Evolutionary conservation across 2,888 invertebrate species (phyloP).

Genomic region (Agapetus fuscipes): DNA sequence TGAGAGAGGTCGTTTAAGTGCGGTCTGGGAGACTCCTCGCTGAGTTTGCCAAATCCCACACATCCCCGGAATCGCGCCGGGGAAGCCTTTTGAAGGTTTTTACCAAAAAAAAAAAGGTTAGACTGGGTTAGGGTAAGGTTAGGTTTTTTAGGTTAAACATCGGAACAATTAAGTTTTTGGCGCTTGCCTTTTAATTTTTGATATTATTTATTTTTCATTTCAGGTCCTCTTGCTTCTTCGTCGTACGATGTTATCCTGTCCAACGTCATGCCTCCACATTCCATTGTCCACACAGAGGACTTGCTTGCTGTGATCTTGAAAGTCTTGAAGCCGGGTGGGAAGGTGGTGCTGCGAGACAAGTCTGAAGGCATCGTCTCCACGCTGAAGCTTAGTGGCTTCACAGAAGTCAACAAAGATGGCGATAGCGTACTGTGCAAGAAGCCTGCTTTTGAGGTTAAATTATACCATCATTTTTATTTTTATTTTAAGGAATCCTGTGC

Average conservation of each 20-base stretch:
- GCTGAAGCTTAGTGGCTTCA: constrained; percentile 57
- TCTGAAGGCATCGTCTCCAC: constrained; percentile 35
- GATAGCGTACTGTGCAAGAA: constrained; percentile 45
- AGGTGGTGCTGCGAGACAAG: constrained; percentile 42
- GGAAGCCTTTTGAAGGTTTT: too few relatives aligned
- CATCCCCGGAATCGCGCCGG: too few relatives aligned
- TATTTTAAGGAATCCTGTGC: too few relatives aligned
- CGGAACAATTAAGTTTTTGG: too few relatives aligned
- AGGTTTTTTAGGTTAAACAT: too few relatives aligned
- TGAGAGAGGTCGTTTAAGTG: too few relatives aligned
- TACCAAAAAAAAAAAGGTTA: too few relatives aligned
- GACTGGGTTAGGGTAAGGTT: too few relatives aligned
- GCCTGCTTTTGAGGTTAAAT: constrained; percentile 57
- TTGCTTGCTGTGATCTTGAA: constrained; percentile 48
- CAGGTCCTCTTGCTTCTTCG: constrained; percentile 49
- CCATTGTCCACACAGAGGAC: constrained; percentile 34
- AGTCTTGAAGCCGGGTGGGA: constrained; percentile 54
- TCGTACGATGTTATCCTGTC: constrained; percentile 53
- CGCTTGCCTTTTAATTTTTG: too few relatives aligned
- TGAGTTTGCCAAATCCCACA: too few relatives aligned
- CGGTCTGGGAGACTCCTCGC: too few relatives aligned
- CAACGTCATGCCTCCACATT: constrained; percentile 37
- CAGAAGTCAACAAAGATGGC: constrained; percentile 32
- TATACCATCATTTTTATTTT: neutral
- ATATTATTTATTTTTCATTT: constrained; percentile 15